phyloP scores from a whole-genome alignment of 53 echinoderm and acorn worm genomes.

The Antedon mediterranea region DNA sequence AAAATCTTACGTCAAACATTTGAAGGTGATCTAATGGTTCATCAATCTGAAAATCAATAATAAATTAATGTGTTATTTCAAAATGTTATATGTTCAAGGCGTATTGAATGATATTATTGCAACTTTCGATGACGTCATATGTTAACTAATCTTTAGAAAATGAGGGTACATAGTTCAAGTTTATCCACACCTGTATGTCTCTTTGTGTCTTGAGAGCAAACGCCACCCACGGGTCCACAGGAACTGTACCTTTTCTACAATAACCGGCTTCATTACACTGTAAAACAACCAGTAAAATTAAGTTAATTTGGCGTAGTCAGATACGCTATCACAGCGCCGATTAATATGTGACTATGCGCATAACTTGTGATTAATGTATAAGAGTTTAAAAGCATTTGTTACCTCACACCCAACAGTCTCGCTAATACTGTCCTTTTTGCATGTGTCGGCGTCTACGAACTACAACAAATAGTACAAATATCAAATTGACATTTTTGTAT shows the following conservation, averaged over 20 bases:
- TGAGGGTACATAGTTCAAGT: background rate
- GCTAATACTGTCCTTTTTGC: background rate
- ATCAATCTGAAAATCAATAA: constrained; percentile 45
- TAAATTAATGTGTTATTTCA: background rate
- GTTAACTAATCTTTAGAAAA: too few relatives aligned
- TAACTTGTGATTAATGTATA: too few relatives aligned
- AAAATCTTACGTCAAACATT: constrained; percentile 72
- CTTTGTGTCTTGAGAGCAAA: constrained; percentile 64
- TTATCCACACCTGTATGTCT: constrained; percentile 57
- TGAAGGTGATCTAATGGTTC: constrained; percentile 42
- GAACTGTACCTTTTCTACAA: constrained; percentile 46
- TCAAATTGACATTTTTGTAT: too few relatives aligned
- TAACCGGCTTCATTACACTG: constrained; percentile 20
- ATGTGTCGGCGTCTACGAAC: background rate
- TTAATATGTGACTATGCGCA: too few relatives aligned
- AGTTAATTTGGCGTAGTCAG: too few relatives aligned
- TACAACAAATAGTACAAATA: background rate
- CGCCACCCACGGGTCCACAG: constrained; percentile 47
- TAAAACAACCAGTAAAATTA: background rate
- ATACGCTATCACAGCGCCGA: too few relatives aligned
- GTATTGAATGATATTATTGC: too few relatives aligned
- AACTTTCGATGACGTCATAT: background rate
- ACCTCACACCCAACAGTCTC: background rate
- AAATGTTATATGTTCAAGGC: background rate
- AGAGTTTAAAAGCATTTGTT: too few relatives aligned